phyloP scores from a whole-genome alignment of 2,888 invertebrate species.

The Stenolophus ochropezus region DNA sequence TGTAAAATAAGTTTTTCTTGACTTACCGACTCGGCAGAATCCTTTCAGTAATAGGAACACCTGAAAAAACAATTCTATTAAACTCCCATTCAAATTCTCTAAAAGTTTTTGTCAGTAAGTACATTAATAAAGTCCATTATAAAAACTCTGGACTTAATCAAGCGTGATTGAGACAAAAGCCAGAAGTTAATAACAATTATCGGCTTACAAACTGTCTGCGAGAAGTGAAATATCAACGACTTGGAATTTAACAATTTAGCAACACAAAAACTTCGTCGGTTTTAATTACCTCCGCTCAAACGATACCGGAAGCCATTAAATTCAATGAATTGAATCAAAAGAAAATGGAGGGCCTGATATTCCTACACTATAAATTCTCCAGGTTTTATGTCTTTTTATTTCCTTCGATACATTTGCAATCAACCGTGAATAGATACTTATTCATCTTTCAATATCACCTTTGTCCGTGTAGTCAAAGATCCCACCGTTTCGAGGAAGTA shows the following conservation, averaged over 20 bases:
- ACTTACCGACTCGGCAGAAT: neutral
- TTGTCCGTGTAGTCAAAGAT: neutral
- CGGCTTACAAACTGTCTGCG: conserved; percentile 1
- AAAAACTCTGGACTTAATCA: neutral
- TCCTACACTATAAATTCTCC: conserved; percentile 4
- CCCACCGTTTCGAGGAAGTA: neutral
- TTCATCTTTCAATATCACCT: conserved; percentile 24
- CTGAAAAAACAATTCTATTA: neutral
- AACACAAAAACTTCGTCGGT: conserved; percentile 31
- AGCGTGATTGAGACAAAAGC: conserved; percentile 15
- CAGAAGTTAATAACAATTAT: conserved; percentile 37
- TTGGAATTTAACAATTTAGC: conserved; percentile 31
- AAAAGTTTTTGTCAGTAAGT: neutral
- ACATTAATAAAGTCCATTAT: neutral
- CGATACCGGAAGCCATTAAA: conserved; percentile 30
- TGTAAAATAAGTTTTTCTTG: no score
- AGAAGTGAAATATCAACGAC: conserved; percentile 28
- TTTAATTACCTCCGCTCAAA: conserved; percentile 31
- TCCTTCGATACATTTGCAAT: conserved; percentile 7
- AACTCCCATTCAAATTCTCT: neutral
- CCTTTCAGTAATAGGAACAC: neutral
- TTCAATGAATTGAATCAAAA: conserved; percentile 41
- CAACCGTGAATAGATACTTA: conserved; percentile 26
- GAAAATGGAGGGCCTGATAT: conserved; percentile 13
- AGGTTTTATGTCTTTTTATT: conserved; percentile 10